These are phyloP conservation scores for Euproctis similis DNA, from an alignment of 2,888 invertebrate species.

Conservation along the genomic window DNA sequence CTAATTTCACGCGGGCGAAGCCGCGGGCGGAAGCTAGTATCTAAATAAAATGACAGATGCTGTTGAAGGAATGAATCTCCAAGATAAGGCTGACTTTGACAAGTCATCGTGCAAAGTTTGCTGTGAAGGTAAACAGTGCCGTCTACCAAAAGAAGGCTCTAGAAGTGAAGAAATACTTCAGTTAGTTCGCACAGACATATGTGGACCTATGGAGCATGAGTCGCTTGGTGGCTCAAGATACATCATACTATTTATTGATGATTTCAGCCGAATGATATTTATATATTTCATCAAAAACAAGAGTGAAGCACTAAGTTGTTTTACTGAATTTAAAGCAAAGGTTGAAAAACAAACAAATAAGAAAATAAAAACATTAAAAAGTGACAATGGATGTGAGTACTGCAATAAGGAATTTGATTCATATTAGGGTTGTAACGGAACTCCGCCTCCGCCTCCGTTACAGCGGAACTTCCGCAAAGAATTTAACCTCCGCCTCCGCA, in stretches of 20 bases:
- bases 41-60: background rate
- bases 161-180: background rate
- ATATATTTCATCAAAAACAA: background rate
- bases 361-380: constrained; percentile 20
- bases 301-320: constrained; percentile 16
- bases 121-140: constrained; percentile 1
- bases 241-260: background rate
- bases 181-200: background rate
- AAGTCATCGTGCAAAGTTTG: background rate
- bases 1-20: no score
- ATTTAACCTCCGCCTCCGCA: no score
- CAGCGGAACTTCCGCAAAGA: no score
- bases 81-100: background rate
- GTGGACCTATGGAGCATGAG: constrained; percentile 1
- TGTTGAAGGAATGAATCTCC: background rate
- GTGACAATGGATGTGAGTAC: constrained; percentile 7
- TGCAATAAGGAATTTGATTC: constrained; percentile 5
- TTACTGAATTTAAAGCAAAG: constrained; percentile 17
- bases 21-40: no score
- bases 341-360: constrained; percentile 23
- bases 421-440: no score
- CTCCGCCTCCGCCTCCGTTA: no score
- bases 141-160: background rate
- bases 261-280: background rate
- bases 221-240: background rate